A percentile compares a stretch with the other conserved stretches of the same genome.
Evolutionary conservation across 2,113 vertebrate genomes (phyloP).

Genomic region (Rhinoderma darwinii): DNA sequence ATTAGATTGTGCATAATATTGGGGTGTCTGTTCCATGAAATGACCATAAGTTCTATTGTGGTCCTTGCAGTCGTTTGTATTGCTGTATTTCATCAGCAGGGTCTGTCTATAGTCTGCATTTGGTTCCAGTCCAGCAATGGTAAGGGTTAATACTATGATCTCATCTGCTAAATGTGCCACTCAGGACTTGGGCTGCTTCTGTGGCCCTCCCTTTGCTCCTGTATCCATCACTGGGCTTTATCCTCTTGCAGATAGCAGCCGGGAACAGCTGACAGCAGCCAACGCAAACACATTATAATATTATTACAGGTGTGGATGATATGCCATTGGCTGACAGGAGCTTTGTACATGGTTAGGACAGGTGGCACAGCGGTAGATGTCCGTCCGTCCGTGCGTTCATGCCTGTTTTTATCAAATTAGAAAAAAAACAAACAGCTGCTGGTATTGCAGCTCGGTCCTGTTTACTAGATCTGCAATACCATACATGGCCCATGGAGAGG

Average conservation of each 20-base stretch:
- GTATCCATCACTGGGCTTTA: background rate
- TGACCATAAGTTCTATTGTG: background rate
- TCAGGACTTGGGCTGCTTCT: constrained; percentile 26
- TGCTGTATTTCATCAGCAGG: background rate
- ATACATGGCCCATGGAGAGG: too few species aligned
- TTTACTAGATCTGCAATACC: too few species aligned
- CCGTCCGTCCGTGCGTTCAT: too few species aligned
- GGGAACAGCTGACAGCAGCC: constrained; percentile 22
- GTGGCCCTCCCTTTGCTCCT: constrained; percentile 16
- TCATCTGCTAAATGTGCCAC: constrained; percentile 45
- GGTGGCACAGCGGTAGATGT: too few species aligned
- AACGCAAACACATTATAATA: background rate
- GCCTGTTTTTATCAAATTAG: too few species aligned
- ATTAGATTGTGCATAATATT: background rate
- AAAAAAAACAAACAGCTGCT: too few species aligned
- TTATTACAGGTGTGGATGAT: background rate
- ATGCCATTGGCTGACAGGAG: background rate
- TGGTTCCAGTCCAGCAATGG: constrained; percentile 5
- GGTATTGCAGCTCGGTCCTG: too few species aligned
- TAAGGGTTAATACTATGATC: constrained; percentile 57
- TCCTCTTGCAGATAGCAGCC: background rate
- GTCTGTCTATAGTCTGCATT: background rate
- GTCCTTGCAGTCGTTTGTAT: background rate
- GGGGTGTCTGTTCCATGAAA: background rate
- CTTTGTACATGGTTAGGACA: background rate